Base-by-base conservation (phyloP, 2,797 vertebrate genomes). In the Falco naumanni region DNA sequence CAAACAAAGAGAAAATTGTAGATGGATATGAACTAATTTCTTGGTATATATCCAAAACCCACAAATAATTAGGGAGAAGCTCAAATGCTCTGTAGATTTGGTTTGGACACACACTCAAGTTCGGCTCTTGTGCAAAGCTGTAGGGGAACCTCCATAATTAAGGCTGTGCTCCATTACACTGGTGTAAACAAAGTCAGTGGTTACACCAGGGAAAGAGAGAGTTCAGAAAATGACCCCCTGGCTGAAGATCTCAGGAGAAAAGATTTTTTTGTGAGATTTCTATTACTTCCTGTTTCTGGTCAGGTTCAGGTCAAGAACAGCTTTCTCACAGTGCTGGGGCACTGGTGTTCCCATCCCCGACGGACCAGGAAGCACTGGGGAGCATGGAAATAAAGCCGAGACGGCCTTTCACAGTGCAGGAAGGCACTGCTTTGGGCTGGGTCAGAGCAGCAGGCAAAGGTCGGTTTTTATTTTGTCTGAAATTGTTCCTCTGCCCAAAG, bases 261-360 rank as follows among this genome's bases (percentile, higher is more conserved):
- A 92, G 39, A 20, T 13, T 82, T 93, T 90, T 80, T 43, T 12
- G 87, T 95, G 87, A 84, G 92, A 79, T 86, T 92, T 88, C 96
- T 93, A 95, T 96, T 96, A 68, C 93, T 97, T 97, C 97, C 97
- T 95, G 92, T 96, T 95, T 95, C 95, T 97, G 96, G 95, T 97
- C 95, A 95, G 94, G 96, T 95, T 95, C 84, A 90, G 97, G 96
- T 97, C 97, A 97, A 93, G 87, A 96, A 50, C 60, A 88, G 93
- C 87, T 96, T 97, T 97, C 97, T 97, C 96, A 97, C 95, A 95
- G 93, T 26, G 69, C 94, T 76, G 87, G 82, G 87, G 74, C 92
- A 76, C 69, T 91, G 87, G 59, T 72, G 84, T 96, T 97, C 95
- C 89, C 93, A 96, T 90, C 85, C 91, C 83, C 0, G 1, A 34